Conservation (phyloP, 2,797 vertebrate species). For the Myioborus miniatus region DNA sequence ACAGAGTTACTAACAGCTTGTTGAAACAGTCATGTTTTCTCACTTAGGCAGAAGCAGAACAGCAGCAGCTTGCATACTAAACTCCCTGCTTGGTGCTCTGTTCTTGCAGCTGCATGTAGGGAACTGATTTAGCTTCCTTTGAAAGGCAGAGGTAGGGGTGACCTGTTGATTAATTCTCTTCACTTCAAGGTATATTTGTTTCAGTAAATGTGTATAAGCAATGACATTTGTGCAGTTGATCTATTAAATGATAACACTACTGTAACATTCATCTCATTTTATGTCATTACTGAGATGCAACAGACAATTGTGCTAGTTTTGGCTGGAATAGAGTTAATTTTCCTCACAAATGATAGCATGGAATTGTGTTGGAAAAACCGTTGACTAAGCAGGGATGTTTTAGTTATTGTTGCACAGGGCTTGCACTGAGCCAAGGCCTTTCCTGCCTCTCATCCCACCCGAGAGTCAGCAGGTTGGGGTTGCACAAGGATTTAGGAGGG, state of each 20-base stretch:
- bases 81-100: not conserved
- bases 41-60: not conserved
- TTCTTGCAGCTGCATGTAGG: not conserved
- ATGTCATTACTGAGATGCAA: slow-evolving; percentile 41
- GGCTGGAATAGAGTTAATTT: not conserved
- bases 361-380: not conserved
- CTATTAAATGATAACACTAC: slow-evolving; percentile 42
- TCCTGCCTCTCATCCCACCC: not conserved
- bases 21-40: not conserved
- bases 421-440: not conserved
- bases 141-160: not conserved
- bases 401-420: too few species aligned
- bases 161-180: slow-evolving; percentile 23
- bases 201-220: slow-evolving; percentile 44
- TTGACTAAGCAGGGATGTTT: not conserved
- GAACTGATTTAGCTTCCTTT: not conserved
- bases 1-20: not conserved
- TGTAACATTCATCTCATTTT: slow-evolving; percentile 55
- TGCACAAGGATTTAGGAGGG: not conserved
- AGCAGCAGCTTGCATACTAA: not conserved
- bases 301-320: not conserved
- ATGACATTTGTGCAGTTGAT: slow-evolving; percentile 23
- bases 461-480: fast-evolving
- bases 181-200: slow-evolving; percentile 58
- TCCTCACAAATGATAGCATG: not conserved